Evolutionary conservation across 2,888 invertebrate species (phyloP).

Genomic region (Cenopis cana): DNA sequence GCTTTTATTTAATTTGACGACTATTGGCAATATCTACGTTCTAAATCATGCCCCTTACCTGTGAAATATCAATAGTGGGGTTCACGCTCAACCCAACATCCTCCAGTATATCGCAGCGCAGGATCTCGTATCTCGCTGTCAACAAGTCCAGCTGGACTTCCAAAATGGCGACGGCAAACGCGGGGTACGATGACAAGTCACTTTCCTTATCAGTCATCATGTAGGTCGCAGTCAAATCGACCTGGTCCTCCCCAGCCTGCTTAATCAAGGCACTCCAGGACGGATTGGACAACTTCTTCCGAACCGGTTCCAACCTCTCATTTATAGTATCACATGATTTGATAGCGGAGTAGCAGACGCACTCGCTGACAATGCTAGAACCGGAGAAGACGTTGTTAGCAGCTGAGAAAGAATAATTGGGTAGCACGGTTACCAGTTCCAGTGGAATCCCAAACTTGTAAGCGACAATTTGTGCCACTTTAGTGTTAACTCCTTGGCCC

Average conservation of each 20-base stretch:
- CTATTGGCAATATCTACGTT: no score
- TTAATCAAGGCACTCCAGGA: slow-evolving; percentile 86
- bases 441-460: slow-evolving; percentile 88
- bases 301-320: slow-evolving; percentile 84
- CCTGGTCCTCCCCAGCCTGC: slow-evolving; percentile 79
- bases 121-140: slow-evolving; percentile 87
- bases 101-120: slow-evolving; percentile 87
- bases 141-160: slow-evolving; percentile 89
- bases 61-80: slow-evolving; percentile 88
- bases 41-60: slow-evolving; percentile 70
- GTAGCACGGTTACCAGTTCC: slow-evolving; percentile 85
- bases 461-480: slow-evolving; percentile 91
- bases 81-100: slow-evolving; percentile 88
- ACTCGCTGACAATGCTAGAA: slow-evolving; percentile 88
- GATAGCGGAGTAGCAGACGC: slow-evolving; percentile 82
- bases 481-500: slow-evolving; percentile 93
- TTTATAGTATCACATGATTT: slow-evolving; percentile 86
- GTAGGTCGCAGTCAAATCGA: slow-evolving; percentile 86
- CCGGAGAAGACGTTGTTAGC: slow-evolving; percentile 88
- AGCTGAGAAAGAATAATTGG: slow-evolving; percentile 83
- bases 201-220: slow-evolving; percentile 84
- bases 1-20: no score
- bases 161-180: slow-evolving; percentile 85
- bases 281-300: slow-evolving; percentile 72
- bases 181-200: slow-evolving; percentile 79